Evolutionary conservation across 2,797 vertebrate species (phyloP), one percentile per base, ranked within the genome.

Genomic region (Scolopax bukidnonensis): DNA sequence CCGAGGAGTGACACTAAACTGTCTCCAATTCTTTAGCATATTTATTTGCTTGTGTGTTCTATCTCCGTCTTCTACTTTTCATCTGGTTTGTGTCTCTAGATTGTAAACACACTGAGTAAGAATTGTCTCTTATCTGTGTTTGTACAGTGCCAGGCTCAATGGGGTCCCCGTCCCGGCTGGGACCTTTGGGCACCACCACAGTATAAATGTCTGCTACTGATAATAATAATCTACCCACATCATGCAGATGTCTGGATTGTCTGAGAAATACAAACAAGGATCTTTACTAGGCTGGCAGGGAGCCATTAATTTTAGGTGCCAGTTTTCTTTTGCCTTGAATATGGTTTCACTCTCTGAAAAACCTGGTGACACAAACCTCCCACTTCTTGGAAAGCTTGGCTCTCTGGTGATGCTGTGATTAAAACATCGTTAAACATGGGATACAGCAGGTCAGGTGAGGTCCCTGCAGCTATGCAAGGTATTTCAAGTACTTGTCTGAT

Each of bases 81-180:
- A 89, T 96, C 94, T 95, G 93, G 38, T 95, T 90, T 95, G 84
- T 94, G 88, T 95, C 93, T 93, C 84, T 87, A 81, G 74, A 90
- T 67, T 90, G 84, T 96, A 95, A 95, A 92, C 84, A 92, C 4
- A 4, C 60, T 67, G 68, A 75, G 86, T 75, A 94, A 87, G 95
- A 96, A 87, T 92, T 95, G 92, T 85, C 77, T 82, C 91, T 95
- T 96, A 97, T 97, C 96, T 95, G 36, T 95, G 94, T 97, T 97
- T 97, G 93, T 92, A 81, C 93, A 97, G 94, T 95, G 75, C 95
- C 96, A 95, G 89, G 78, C 92, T 97, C 91, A 95, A 84, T 84
- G 65, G 85, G 61, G 89, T 96, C 91, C 84, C 1, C 0, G 73
- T 93, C 93, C 78, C 0, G 5, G 43, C 87, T 89, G 90, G 90